Evolutionary conservation across 1,140 invertebrate genomes (phyloP).

Genomic region (Drosophila nebulosa): DNA sequence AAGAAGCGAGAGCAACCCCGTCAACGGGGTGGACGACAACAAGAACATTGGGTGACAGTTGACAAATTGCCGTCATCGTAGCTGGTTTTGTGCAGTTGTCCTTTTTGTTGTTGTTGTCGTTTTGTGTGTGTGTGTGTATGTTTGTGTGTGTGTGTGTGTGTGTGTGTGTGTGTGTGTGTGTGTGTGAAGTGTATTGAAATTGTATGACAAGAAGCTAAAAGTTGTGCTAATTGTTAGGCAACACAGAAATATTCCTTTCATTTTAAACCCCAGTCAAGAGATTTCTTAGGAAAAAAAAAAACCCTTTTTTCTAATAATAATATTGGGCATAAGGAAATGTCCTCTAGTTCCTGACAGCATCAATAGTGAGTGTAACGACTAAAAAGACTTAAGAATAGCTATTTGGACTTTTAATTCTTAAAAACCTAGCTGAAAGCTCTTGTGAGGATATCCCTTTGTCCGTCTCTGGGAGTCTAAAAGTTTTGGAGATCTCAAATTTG

Average conservation of each 20-base stretch:
- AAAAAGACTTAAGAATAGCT: too few relatives aligned
- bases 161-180: neutral
- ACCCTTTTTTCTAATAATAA: too few relatives aligned
- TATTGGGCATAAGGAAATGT: too few relatives aligned
- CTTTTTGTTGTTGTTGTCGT: slow-evolving; percentile 36
- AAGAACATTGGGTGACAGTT: slow-evolving; percentile 57
- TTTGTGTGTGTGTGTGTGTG: slow-evolving; percentile 8
- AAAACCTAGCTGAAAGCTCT: too few relatives aligned
- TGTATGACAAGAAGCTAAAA: slow-evolving; percentile 16
- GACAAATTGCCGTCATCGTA: slow-evolving; percentile 65
- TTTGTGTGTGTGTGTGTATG: neutral
- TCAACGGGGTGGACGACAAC: slow-evolving; percentile 11
- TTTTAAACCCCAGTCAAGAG: slow-evolving; percentile 15
- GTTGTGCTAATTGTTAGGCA: slow-evolving; percentile 51
- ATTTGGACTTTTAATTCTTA: too few relatives aligned
- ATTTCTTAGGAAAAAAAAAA: neutral
- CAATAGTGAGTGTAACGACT: too few relatives aligned
- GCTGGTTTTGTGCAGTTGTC: slow-evolving; percentile 33
- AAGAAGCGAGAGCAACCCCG: neutral
- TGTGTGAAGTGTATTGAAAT: slow-evolving; percentile 16
- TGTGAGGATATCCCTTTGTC: too few relatives aligned
- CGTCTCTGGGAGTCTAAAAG: too few relatives aligned
- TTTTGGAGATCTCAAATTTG: too few relatives aligned
- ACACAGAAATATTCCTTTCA: slow-evolving; percentile 47
- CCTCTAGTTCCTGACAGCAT: too few relatives aligned